Conservation (phyloP, 2,888 invertebrate species). For the Leucoptera coffeella region DNA sequence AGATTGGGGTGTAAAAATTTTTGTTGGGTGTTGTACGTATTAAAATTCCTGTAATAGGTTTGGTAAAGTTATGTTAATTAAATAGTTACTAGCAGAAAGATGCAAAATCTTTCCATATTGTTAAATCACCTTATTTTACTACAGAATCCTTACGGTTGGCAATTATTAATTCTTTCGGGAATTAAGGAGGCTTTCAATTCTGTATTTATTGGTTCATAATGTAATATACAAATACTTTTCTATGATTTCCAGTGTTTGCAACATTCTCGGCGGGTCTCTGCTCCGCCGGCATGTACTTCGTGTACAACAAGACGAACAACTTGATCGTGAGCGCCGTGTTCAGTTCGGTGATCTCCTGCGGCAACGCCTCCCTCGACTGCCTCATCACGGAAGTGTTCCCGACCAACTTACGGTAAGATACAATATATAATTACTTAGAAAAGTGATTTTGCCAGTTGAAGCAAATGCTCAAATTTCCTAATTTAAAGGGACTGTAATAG, state of each 20-base stretch:
- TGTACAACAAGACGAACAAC: constrained; percentile 77
- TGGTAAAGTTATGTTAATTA: too few relatives aligned
- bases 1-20: too few relatives aligned
- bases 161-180: background rate
- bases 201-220: too few relatives aligned
- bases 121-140: too few relatives aligned
- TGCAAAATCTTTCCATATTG: too few relatives aligned
- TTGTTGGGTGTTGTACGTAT: too few relatives aligned
- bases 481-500: too few relatives aligned
- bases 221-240: background rate
- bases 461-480: background rate
- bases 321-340: constrained; percentile 78
- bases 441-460: background rate
- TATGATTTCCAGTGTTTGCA: constrained; percentile 60
- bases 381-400: constrained; percentile 91
- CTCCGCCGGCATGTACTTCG: constrained; percentile 80
- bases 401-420: constrained; percentile 77
- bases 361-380: constrained; percentile 86
- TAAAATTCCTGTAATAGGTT: too few relatives aligned
- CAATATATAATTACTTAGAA: too few relatives aligned
- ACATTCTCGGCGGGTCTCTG: constrained; percentile 79
- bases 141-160: background rate
- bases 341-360: constrained; percentile 83
- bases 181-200: too few relatives aligned
- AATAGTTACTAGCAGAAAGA: too few relatives aligned